These are phyloP conservation scores for Hepsetus odoe DNA, from an alignment of 2,113 vertebrate genomes.

Conservation along the genomic window DNA sequence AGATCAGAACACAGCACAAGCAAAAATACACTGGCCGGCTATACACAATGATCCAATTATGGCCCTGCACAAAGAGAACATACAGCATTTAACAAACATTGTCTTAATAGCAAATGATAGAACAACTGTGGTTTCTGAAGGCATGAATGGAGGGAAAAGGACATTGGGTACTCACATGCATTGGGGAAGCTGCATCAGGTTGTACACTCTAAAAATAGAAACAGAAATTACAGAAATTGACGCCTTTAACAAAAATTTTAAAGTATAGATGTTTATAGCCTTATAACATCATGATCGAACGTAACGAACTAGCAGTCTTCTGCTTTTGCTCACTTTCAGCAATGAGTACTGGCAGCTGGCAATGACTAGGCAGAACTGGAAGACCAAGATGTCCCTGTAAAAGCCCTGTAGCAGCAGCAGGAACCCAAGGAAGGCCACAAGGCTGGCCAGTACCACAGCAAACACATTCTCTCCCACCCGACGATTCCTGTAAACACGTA, in stretches of 20 bases:
- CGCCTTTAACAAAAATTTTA: neutral
- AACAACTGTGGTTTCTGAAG: neutral
- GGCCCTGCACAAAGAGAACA: conserved; percentile 65
- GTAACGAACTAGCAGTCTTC: neutral
- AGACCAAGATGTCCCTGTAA: conserved; percentile 81
- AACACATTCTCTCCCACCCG: conserved; percentile 76
- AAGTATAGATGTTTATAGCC: neutral
- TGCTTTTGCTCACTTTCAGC: conserved; percentile 72
- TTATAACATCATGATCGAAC: neutral
- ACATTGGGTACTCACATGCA: conserved; percentile 89
- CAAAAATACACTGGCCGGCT: conserved; percentile 82
- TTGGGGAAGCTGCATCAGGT: conserved; percentile 89
- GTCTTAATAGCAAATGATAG: neutral
- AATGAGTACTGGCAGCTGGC: conserved; percentile 82
- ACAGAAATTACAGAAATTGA: neutral
- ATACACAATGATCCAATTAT: conserved; percentile 83
- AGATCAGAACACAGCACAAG: conserved; percentile 76
- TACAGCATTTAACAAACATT: neutral
- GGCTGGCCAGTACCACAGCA: conserved; percentile 72
- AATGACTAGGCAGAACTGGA: conserved; percentile 82
- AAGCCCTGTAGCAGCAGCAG: conserved; percentile 77
- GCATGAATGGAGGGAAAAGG: neutral
- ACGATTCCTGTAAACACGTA: conserved; percentile 67
- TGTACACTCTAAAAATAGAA: conserved; percentile 82
- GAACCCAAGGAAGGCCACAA: conserved; percentile 80